Base-by-base conservation (phyloP, 2,113 vertebrate species). In the Sinocyclocheilus grahami region DNA sequence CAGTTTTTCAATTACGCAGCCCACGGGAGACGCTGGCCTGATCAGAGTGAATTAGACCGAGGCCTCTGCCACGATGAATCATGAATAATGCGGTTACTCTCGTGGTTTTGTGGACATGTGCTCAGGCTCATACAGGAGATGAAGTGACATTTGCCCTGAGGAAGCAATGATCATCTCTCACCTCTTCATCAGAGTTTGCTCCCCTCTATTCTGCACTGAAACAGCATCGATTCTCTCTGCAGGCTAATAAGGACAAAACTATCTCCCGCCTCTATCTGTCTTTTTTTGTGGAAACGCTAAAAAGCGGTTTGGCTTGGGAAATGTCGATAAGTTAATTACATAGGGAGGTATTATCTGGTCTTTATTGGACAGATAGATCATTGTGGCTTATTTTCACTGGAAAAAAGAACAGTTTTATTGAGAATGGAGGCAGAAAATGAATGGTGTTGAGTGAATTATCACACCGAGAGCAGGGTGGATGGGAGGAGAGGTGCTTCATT, bases 321-420 rank as follows among this genome's bases (percentile, higher is more conserved):
- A 71, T 39, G 18, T 20, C 55, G 58, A 84, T 84, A 30, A n/a
- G 33, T 53, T 79, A 53, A n/a, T 86, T 48, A 69, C 51, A 86
- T 14, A 27, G 60, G 48, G 63, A 88, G 78, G 24, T 4, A 58
- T 39, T 53, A 18, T 24, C 18, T 27, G 33, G 11, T 58, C 14
- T 82, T 87, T 77, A 85, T 82, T 84, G 51, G 30, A 63, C 46
- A 39, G 62, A 85, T 77, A 10, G 58, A 78, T 71, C 53, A 75
- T 60, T 24, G 22, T 33, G 72, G 18, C 46, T 24, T 62, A 20
- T 58, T 78, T 9, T 78, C 27, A 24, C 60, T 65, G 37, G 13
- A 82, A 8, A 10, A 67, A 84, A 16, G 24, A 22, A 62, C 8
- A 22, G 42, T 27, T 39, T 20, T 7, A 65, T 3, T 37, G 22